A percentile compares a stretch with the other conserved stretches of the same genome.
phyloP scores from a whole-genome alignment of 2,113 vertebrate species.

The Alces alces region DNA sequence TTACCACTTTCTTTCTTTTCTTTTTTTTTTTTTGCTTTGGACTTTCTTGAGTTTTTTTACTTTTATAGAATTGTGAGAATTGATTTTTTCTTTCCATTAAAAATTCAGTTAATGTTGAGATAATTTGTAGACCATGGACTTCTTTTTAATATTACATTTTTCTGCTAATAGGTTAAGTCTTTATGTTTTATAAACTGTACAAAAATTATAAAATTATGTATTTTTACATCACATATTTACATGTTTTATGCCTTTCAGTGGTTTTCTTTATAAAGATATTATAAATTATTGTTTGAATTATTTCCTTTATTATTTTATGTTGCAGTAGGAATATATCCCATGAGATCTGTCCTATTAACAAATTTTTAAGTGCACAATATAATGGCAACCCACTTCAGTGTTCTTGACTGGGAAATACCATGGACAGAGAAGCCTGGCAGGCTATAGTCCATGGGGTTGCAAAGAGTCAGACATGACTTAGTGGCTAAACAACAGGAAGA shows the following conservation, averaged over 20 bases:
- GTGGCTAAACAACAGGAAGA: neutral
- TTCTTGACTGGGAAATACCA: neutral
- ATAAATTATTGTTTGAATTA: neutral
- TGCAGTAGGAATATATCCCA: neutral
- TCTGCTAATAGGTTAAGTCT: neutral
- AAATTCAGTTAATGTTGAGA: neutral
- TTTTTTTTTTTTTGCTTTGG: neutral
- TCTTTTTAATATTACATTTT: slow-evolving; percentile 3
- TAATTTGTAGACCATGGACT: neutral
- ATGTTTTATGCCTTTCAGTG: neutral
- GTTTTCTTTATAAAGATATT: neutral
- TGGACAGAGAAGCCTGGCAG: neutral
- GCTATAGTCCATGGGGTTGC: neutral
- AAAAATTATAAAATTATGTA: neutral
- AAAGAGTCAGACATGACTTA: neutral
- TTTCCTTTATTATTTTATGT: neutral
- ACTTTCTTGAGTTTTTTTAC: neutral
- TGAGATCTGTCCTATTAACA: neutral
- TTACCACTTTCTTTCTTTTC: neutral
- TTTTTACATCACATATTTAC: neutral
- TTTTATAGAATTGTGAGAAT: neutral
- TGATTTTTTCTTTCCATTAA: neutral
- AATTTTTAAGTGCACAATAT: neutral
- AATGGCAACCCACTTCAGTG: neutral
- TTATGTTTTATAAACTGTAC: neutral